These are phyloP conservation scores for Eonycteris spelaea DNA, from an alignment of 2,113 vertebrate genomes.

Conservation along the genomic window DNA sequence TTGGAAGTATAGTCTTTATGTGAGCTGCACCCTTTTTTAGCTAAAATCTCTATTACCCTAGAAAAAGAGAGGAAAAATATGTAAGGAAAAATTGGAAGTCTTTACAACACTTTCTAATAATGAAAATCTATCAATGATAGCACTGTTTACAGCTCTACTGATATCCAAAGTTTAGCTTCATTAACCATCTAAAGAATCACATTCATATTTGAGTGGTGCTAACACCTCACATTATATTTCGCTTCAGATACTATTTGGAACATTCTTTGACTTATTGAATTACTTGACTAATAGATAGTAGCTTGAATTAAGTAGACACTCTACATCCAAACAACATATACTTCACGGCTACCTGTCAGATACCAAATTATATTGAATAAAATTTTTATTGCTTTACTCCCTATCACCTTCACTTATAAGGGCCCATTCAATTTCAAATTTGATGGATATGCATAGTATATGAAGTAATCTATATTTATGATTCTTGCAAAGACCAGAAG, in stretches of 20 bases:
- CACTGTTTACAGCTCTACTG: not conserved
- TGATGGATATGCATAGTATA: constrained; percentile 16
- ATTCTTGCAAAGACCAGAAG: constrained; percentile 34
- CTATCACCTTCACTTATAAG: not conserved
- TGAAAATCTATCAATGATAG: not conserved
- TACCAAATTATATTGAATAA: constrained; percentile 35
- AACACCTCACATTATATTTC: not conserved
- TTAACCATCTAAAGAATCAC: not conserved
- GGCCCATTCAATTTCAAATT: constrained; percentile 10
- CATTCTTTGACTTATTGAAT: not conserved
- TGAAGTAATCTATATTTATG: constrained; percentile 56
- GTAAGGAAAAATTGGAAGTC: not conserved
- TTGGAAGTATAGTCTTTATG: not conserved
- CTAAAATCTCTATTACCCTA: not conserved
- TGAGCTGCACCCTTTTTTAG: not conserved
- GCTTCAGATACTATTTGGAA: not conserved
- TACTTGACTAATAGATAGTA: not conserved
- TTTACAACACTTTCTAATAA: not conserved
- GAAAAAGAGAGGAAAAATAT: not conserved
- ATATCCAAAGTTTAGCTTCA: not conserved
- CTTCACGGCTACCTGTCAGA: not conserved
- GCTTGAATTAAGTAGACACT: constrained; percentile 5
- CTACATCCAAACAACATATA: constrained; percentile 20
- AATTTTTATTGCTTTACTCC: constrained; percentile 39
- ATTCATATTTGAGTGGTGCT: not conserved